phyloP scores from a whole-genome alignment of 1,140 invertebrate genomes.

The Ceratoteleas bidentatus region DNA sequence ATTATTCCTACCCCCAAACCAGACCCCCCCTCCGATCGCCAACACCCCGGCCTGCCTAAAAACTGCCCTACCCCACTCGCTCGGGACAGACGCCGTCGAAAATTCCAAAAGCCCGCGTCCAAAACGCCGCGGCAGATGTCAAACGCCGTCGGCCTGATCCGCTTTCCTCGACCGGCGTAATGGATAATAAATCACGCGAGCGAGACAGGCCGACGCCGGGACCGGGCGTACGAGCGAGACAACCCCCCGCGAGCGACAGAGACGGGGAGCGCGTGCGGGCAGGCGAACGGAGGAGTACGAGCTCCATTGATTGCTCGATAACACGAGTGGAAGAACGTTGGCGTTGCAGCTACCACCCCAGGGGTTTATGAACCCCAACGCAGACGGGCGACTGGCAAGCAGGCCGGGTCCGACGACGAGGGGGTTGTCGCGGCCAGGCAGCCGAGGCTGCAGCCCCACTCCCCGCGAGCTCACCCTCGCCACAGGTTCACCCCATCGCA shows the following conservation, averaged over 20 bases:
- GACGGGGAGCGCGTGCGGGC: constrained; percentile 35
- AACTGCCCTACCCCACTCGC: constrained; percentile 24
- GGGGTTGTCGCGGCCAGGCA: constrained; percentile 46
- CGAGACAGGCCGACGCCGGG: constrained; percentile 33
- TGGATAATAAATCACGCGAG: constrained; percentile 50
- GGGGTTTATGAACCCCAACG: constrained; percentile 79
- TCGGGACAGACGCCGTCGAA: constrained; percentile 22
- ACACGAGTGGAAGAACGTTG: constrained; percentile 70
- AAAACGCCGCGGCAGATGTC: constrained; percentile 2
- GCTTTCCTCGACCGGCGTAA: no score
- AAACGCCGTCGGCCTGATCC: neutral
- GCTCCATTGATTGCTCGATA: constrained; percentile 79
- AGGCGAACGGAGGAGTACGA: constrained; percentile 60
- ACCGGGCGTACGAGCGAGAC: constrained; percentile 30
- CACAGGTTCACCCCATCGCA: constrained; percentile 76
- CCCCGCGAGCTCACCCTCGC: constrained; percentile 71
- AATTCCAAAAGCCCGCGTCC: constrained; percentile 28
- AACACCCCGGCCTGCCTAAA: no score
- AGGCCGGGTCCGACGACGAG: constrained; percentile 32
- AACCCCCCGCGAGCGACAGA: neutral
- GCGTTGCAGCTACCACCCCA: constrained; percentile 75
- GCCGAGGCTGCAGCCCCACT: constrained; percentile 20
- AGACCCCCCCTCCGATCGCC: neutral
- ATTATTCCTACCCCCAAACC: no score
- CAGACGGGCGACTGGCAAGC: constrained; percentile 56